Percentiles rank a stretch among this genome's conserved stretches.
phyloP scores from a whole-genome alignment of 2,797 vertebrate genomes.

The Peromyscus melanophrys region DNA sequence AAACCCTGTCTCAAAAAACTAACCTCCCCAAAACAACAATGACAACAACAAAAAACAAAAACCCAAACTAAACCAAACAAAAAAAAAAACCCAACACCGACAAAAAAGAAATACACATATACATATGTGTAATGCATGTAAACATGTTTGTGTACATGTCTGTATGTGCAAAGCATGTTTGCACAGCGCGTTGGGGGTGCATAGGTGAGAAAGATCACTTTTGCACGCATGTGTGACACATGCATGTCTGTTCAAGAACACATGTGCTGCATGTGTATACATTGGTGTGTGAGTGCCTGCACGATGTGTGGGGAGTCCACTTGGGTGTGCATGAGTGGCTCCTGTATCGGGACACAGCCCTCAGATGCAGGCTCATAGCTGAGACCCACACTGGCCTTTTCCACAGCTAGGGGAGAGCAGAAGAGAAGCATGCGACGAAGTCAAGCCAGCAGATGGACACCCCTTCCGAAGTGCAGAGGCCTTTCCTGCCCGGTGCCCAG shows the following conservation, averaged over 20 bases:
- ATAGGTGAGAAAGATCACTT: not conserved
- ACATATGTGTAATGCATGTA: not conserved
- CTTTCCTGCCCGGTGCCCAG: not conserved
- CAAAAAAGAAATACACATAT: not conserved
- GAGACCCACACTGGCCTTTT: not conserved
- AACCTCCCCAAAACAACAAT: not conserved
- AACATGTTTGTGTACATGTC: not conserved
- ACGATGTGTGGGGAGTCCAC: not conserved
- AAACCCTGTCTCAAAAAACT: not conserved
- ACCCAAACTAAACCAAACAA: not conserved
- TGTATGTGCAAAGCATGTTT: not conserved
- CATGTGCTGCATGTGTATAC: not conserved
- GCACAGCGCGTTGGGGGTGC: not conserved
- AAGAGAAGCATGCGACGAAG: not conserved
- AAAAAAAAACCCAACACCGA: not conserved
- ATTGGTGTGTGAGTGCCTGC: not conserved
- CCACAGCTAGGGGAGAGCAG: not conserved
- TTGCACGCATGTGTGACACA: not conserved
- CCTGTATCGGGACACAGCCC: not conserved
- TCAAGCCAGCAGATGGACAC: fast-evolving
- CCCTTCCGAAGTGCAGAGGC: not conserved
- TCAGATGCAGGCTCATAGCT: too few species aligned
- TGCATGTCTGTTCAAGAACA: not conserved
- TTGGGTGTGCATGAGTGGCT: fast-evolving
- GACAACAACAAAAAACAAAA: not conserved